Evolutionary conservation across 2,797 vertebrate species (phyloP), one percentile per base, ranked within the genome.

Genomic region (Acanthopagrus latus): DNA sequence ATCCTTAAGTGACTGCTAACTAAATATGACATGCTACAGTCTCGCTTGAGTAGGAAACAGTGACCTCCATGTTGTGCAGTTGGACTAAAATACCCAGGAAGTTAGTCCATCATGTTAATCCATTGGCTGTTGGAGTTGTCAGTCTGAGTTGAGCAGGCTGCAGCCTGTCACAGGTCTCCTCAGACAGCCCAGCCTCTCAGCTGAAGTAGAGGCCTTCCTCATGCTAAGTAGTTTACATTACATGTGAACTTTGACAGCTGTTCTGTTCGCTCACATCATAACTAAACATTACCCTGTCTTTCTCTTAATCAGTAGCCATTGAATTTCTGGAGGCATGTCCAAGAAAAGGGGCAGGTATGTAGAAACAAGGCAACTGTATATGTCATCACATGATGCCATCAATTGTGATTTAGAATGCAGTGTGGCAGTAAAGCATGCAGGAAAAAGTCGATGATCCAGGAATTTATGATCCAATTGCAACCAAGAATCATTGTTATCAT

Each of bases 261-360:
- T 82, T 70, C 25, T 21, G 4, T 51, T 71, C 43, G 62, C 47
- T 62, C 58, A 56, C 33, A 56, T 29, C 52, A 68, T 74, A 48
- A 81, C 76, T 86, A 43, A 89, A 65, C 51, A 21, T 73, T 80
- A 43, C 59, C 64, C 50, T 86, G 60, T 89, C n/a, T 90, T 59
- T 89, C 76, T 87, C 72, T 80, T 64, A 47, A 82, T 63, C 78
- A 93, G 88, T 79, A 80, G 76, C 81, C 87, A 89, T 88, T 94
- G 88, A 89, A 89, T 91, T 87, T 91, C 92, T 92, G 91, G 94
- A 94, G 95, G 93, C 89, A 96, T 96, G 95, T 96, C 95, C 92
- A 96, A 96, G 95, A 96, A 96, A 94, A 95, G 95, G 92, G 95
- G 94, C 94, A 96, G 95, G 95, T 96, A 93, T 79, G 95, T 93